Evolutionary conservation across 2,113 vertebrate species (phyloP).

Genomic region (Gallinago paraguaiae): DNA sequence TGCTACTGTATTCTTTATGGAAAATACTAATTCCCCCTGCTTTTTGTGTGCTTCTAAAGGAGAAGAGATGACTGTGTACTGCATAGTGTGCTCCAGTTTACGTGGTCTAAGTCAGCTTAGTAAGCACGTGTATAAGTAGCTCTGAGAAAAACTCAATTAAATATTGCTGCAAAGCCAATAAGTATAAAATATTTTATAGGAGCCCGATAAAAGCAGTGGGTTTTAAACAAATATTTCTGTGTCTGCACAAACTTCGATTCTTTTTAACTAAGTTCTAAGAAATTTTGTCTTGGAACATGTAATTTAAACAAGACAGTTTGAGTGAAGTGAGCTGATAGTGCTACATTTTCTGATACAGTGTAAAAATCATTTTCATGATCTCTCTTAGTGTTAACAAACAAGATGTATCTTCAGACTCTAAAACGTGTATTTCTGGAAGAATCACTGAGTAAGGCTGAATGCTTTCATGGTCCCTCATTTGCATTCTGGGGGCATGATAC

Average conservation of each 20-base stretch:
- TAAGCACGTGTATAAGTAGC: background rate
- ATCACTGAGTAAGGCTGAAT: background rate
- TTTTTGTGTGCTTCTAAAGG: background rate
- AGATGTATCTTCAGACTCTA: background rate
- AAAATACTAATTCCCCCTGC: background rate
- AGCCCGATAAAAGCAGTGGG: background rate
- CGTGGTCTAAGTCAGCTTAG: background rate
- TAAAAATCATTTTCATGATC: background rate
- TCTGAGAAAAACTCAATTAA: conserved; percentile 10
- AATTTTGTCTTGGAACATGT: background rate
- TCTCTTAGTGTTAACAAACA: background rate
- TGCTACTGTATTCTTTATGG: background rate
- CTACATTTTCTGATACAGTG: background rate
- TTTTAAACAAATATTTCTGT: background rate
- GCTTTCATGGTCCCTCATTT: background rate
- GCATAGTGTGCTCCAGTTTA: background rate
- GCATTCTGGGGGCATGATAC: background rate
- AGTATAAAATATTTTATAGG: background rate
- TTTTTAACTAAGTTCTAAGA: background rate
- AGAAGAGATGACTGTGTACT: background rate
- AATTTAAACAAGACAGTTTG: background rate
- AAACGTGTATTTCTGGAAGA: background rate
- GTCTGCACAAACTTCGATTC: background rate
- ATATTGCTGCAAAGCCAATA: background rate
- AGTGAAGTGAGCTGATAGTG: background rate